Conservation (phyloP, 2,888 invertebrate genomes). For the Caenorhabditis parvicauda region DNA sequence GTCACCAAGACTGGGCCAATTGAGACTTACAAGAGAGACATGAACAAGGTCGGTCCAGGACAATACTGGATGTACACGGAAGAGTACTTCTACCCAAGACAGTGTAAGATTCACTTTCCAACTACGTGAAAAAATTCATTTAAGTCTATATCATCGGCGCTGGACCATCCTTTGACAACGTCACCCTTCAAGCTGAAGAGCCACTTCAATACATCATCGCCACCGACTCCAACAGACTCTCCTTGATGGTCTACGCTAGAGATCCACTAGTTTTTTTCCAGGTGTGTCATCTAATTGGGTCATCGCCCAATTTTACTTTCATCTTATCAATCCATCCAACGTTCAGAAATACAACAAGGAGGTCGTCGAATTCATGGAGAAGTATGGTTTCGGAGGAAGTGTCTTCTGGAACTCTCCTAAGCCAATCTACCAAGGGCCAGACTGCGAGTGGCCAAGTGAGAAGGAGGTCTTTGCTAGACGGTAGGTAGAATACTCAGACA, state of each 20-base stretch:
- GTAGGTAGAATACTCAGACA: slow-evolving; percentile 12
- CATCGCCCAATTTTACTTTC: background rate
- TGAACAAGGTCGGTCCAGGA: slow-evolving; percentile 61
- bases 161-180: slow-evolving; percentile 59
- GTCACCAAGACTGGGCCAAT: slow-evolving; percentile 62
- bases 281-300: slow-evolving; percentile 21
- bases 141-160: slow-evolving; percentile 62
- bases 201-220: slow-evolving; percentile 60
- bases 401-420: slow-evolving; percentile 63
- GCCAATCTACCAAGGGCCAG: slow-evolving; percentile 63
- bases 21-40: slow-evolving; percentile 62
- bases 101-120: slow-evolving; percentile 44
- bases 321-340: slow-evolving; percentile 4
- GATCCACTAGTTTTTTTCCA: slow-evolving; percentile 60
- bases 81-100: slow-evolving; percentile 63
- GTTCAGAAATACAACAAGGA: slow-evolving; percentile 61
- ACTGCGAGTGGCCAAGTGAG: slow-evolving; percentile 63
- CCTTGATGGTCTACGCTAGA: slow-evolving; percentile 60
- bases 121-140: slow-evolving; percentile 11
- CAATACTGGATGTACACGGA: slow-evolving; percentile 64
- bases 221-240: slow-evolving; percentile 61
- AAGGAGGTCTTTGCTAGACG: slow-evolving; percentile 62
- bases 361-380: slow-evolving; percentile 57
- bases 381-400: slow-evolving; percentile 61
- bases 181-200: slow-evolving; percentile 50